phyloP scores from a whole-genome alignment of 2,113 vertebrate species.

The Halichoeres trimaculatus region DNA sequence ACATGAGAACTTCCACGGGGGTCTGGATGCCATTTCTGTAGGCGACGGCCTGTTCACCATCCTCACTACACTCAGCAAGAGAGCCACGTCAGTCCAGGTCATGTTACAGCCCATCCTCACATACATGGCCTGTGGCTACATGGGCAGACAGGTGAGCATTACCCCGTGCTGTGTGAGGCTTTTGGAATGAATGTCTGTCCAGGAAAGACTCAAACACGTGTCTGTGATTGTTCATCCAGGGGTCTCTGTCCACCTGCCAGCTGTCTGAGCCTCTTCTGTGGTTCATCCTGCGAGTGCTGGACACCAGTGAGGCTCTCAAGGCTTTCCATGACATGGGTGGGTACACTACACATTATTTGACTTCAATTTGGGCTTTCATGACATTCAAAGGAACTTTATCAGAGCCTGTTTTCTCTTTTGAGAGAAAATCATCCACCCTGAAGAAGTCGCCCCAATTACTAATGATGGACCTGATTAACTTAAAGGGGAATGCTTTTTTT shows the following conservation, averaged over 20 bases:
- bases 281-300: conserved; percentile 97
- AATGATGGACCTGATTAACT: too few relatives aligned
- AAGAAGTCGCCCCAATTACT: too few relatives aligned
- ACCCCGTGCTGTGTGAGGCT: neutral
- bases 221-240: conserved; percentile 77
- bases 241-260: conserved; percentile 97
- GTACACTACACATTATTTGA: conserved; percentile 28
- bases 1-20: conserved; percentile 98
- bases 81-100: conserved; percentile 94
- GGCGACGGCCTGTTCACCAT: conserved; percentile 98
- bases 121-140: conserved; percentile 99
- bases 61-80: conserved; percentile 97
- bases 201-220: neutral
- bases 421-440: too few relatives aligned
- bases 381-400: too few relatives aligned
- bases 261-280: conserved; percentile 96
- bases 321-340: conserved; percentile 99
- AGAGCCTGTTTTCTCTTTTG: too few relatives aligned
- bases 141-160: conserved; percentile 93
- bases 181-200: neutral
- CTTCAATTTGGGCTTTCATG: too few relatives aligned
- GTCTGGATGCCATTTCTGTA: conserved; percentile 97
- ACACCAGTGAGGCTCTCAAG: conserved; percentile 97
- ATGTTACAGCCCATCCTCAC: conserved; percentile 99
- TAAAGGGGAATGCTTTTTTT: too few relatives aligned